A percentile compares a stretch with the other conserved stretches of the same genome.
Conservation (phyloP, 1,140 invertebrate species). For the Bombus polaris region DNA sequence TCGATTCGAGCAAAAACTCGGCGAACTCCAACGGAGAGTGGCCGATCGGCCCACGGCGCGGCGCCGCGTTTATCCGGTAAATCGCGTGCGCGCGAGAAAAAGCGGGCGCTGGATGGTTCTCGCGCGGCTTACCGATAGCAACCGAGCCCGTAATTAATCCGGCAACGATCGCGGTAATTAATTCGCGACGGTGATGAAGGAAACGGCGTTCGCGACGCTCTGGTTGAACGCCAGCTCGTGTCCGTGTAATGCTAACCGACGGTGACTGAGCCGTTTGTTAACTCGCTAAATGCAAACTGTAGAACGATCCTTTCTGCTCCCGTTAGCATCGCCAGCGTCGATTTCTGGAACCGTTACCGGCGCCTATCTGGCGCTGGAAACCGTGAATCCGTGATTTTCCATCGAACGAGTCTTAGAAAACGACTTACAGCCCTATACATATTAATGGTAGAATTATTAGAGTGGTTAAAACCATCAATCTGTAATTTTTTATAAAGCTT, state of each 20-base stretch:
- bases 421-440: too few species aligned
- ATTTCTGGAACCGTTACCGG: conserved; percentile 32
- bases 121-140: conserved; percentile 10
- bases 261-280: conserved; percentile 48
- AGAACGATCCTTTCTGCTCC: conserved; percentile 65
- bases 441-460: too few species aligned
- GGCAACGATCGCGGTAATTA: conserved; percentile 57
- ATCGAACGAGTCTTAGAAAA: neutral
- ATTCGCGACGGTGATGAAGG: conserved; percentile 47
- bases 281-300: conserved; percentile 43
- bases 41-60: conserved; percentile 58
- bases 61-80: conserved; percentile 64
- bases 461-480: too few species aligned
- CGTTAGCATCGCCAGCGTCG: conserved; percentile 52
- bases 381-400: neutral
- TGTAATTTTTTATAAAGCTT: too few species aligned
- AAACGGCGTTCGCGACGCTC: conserved; percentile 51
- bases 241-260: conserved; percentile 43
- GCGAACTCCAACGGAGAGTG: neutral
- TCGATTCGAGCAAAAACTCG: neutral
- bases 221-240: conserved; percentile 51
- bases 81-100: conserved; percentile 67
- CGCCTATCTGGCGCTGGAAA: neutral
- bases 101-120: conserved; percentile 43
- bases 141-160: conserved; percentile 51